Conservation (phyloP, 2,888 invertebrate genomes). For the Sinopyrophorus schimmeli region DNA sequence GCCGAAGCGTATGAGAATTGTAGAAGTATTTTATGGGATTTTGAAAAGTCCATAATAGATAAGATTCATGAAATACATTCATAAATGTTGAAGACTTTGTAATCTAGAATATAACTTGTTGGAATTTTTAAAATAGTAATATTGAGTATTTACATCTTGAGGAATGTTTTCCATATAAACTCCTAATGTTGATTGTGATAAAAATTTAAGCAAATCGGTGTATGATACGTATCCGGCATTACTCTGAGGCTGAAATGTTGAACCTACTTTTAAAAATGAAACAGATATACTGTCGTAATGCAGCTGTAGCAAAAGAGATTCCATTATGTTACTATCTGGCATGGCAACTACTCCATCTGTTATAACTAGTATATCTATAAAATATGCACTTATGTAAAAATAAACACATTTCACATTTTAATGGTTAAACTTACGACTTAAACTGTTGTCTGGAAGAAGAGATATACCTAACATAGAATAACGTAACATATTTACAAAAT, state of each 20-base stretch:
- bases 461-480: conserved; percentile 76
- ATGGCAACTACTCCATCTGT: conserved; percentile 76
- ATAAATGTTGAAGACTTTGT: conserved; percentile 45
- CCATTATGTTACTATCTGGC: conserved; percentile 73
- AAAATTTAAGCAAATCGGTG: conserved; percentile 73
- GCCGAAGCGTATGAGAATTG: neutral
- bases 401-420: conserved; percentile 5
- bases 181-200: conserved; percentile 76
- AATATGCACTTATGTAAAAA: neutral
- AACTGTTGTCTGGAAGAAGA: conserved; percentile 73
- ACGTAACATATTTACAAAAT: conserved; percentile 75
- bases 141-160: conserved; percentile 56
- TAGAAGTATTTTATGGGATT: conserved; percentile 29
- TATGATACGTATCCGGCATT: conserved; percentile 73
- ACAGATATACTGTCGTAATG: conserved; percentile 73
- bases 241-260: conserved; percentile 66
- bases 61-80: conserved; percentile 51
- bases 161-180: conserved; percentile 65
- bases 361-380: conserved; percentile 68
- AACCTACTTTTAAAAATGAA: conserved; percentile 74
- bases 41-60: conserved; percentile 44
- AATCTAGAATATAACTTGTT: too few species aligned
- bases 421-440: conserved; percentile 64
- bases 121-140: too few species aligned
- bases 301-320: conserved; percentile 71